phyloP scores from a whole-genome alignment of 2,797 vertebrate species.

The Danio kyathit region DNA sequence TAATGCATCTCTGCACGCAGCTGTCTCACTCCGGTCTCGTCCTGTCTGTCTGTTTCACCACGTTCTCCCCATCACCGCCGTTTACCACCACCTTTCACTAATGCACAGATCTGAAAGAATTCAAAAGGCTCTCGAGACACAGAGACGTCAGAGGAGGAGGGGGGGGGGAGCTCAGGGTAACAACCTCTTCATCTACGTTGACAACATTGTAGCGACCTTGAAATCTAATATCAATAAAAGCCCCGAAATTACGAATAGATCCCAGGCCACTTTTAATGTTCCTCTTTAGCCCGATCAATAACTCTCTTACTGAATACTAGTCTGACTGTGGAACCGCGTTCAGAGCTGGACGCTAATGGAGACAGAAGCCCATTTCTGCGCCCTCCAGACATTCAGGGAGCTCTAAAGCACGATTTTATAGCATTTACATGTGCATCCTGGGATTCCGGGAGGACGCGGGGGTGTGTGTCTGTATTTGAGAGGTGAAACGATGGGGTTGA shows the following conservation, averaged over 20 bases:
- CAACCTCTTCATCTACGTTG: constrained; percentile 29
- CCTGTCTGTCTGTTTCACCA: constrained; percentile 30
- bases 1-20: constrained; percentile 40
- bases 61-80: constrained; percentile 3
- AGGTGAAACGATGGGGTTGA: constrained; percentile 5
- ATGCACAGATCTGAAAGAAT: constrained; percentile 23
- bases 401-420: constrained; percentile 37
- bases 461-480: constrained; percentile 27
- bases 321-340: constrained; percentile 25
- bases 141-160: not conserved
- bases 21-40: constrained; percentile 33
- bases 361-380: not conserved
- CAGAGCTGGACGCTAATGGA: constrained; percentile 7
- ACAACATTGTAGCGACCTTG: constrained; percentile 54
- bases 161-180: constrained; percentile 17
- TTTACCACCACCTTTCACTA: constrained; percentile 15
- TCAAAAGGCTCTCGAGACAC: constrained; percentile 3
- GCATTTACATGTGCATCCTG: constrained; percentile 36
- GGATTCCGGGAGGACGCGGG: not conserved
- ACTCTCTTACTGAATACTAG: constrained; percentile 34
- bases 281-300: constrained; percentile 58
- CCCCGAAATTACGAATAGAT: constrained; percentile 52
- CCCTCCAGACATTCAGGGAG: constrained; percentile 21
- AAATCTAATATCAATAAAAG: constrained; percentile 63
- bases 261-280: constrained; percentile 56